Conservation (phyloP, 2,797 vertebrate genomes). For the Melanotaenia nigrans region DNA sequence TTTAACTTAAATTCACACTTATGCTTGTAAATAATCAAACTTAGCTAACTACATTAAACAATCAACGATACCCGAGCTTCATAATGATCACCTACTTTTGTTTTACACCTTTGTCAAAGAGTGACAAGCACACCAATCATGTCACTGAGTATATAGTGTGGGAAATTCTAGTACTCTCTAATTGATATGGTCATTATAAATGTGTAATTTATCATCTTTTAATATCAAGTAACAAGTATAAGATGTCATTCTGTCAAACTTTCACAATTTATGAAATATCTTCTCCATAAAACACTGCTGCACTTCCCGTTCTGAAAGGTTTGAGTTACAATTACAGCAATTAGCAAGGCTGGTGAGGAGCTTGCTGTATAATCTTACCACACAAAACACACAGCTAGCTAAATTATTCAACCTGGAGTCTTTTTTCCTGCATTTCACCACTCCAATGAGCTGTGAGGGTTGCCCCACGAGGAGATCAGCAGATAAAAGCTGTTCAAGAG, state of each 20-base stretch:
- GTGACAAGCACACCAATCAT: not conserved
- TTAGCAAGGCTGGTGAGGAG: slow-evolving; percentile 44
- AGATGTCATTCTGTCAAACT: not conserved
- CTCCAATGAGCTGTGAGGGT: slow-evolving; percentile 53
- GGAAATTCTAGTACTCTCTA: not conserved
- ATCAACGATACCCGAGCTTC: slow-evolving; percentile 7
- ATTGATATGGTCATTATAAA: not conserved
- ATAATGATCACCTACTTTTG: not conserved
- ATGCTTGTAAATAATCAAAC: slow-evolving; percentile 22
- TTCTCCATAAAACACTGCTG: not conserved
- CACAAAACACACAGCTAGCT: slow-evolving; percentile 65
- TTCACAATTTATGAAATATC: not conserved
- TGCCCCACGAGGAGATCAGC: slow-evolving; percentile 37
- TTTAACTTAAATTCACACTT: slow-evolving; percentile 13
- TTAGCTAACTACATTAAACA: not conserved
- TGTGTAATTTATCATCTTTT: not conserved
- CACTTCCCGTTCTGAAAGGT: slow-evolving; percentile 7
- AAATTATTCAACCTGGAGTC: slow-evolving; percentile 78
- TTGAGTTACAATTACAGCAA: slow-evolving; percentile 15
- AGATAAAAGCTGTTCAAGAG: slow-evolving; percentile 25
- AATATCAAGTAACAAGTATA: not conserved
- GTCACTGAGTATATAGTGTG: not conserved
- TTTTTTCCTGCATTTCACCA: slow-evolving; percentile 71
- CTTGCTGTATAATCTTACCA: slow-evolving; percentile 75
- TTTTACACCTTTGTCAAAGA: slow-evolving; percentile 21